These are phyloP conservation scores for Clarias batrachus DNA, from an alignment of 2,113 vertebrate species.

Conservation along the genomic window DNA sequence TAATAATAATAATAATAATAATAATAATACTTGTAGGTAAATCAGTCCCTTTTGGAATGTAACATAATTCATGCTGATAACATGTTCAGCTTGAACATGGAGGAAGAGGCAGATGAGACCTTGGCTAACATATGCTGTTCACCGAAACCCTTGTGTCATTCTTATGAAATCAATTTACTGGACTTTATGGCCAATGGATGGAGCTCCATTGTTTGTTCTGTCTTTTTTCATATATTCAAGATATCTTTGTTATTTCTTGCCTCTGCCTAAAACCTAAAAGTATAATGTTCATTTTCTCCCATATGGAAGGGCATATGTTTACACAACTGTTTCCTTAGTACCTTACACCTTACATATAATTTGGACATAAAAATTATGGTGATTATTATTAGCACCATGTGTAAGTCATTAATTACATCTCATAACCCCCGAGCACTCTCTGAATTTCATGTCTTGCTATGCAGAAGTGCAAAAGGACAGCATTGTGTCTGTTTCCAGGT, in stretches of 20 bases:
- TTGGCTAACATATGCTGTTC: conserved; percentile 1
- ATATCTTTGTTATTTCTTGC: conserved; percentile 14
- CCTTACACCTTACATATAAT: conserved; percentile 8
- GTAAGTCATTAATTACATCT: not conserved
- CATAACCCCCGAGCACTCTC: not conserved
- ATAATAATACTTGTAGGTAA: conserved; percentile 13
- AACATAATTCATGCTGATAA: conserved; percentile 25
- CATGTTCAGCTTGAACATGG: not conserved
- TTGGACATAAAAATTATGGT: not conserved
- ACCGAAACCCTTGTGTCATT: not conserved
- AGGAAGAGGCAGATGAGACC: not conserved
- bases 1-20: conserved; percentile 9
- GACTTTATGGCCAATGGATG: not conserved
- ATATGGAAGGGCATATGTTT: conserved; percentile 30
- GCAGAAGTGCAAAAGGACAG: not conserved
- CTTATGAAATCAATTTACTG: not conserved
- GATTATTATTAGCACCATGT: conserved; percentile 27
- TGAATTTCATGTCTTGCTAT: conserved; percentile 22
- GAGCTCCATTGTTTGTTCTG: not conserved
- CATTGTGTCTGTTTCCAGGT: conserved; percentile 4
- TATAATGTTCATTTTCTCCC: not conserved
- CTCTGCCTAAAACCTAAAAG: not conserved
- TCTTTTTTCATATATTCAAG: conserved; percentile 9
- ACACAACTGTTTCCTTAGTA: conserved; percentile 22
- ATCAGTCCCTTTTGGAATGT: conserved; percentile 52